Percentiles rank a stretch among this genome's conserved stretches.
These are phyloP conservation scores for Mixornis gularis DNA, from an alignment of 2,113 vertebrate genomes.

Conservation along the genomic window DNA sequence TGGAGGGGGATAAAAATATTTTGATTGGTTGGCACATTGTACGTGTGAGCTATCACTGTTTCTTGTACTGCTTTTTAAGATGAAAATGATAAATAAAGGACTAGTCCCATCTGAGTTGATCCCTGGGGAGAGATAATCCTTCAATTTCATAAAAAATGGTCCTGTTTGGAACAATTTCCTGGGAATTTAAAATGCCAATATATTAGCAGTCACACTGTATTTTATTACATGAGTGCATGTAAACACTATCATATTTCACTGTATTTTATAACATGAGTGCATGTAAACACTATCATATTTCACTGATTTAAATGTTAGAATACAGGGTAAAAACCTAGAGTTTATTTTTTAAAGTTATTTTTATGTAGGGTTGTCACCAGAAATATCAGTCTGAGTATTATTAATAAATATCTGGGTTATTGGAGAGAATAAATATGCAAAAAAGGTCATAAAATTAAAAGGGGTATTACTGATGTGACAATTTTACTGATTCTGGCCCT, in stretches of 20 bases:
- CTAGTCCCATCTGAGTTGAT: neutral
- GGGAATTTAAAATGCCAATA: neutral
- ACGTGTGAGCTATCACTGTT: neutral
- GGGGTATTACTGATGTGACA: neutral
- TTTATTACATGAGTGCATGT: neutral
- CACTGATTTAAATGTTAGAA: neutral
- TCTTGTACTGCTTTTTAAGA: neutral
- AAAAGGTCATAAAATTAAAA: neutral
- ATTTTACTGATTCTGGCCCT: neutral
- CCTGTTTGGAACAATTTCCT: neutral
- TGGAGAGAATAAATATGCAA: neutral
- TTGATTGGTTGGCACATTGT: slow-evolving; percentile 9
- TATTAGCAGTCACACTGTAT: neutral
- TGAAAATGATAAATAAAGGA: neutral
- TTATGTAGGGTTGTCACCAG: neutral
- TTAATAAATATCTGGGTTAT: neutral
- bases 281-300: neutral
- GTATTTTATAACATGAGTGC: neutral
- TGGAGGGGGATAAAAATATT: slow-evolving; percentile 36
- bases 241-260: neutral
- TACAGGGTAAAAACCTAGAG: neutral
- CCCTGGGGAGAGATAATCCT: neutral
- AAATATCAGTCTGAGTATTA: neutral
- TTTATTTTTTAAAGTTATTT: neutral
- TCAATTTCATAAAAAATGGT: neutral